phyloP scores from a whole-genome alignment of 1,140 invertebrate genomes.

The Paralvinella palmiformis region DNA sequence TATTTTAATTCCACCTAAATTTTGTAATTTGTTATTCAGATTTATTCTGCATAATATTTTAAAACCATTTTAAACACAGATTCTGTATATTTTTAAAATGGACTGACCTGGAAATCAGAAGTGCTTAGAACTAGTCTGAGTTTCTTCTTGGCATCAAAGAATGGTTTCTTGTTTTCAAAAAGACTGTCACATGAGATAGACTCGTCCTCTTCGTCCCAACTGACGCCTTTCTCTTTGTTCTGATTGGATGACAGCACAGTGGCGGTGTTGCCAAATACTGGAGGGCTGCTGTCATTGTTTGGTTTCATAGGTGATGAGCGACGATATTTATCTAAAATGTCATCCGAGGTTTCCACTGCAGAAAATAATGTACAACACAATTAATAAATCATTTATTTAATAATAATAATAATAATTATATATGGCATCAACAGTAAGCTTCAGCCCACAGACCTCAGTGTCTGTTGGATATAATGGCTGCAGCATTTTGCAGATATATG shows the following conservation, averaged over 20 bases:
- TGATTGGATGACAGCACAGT: not conserved
- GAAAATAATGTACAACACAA: not conserved
- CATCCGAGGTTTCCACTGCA: constrained; percentile 70
- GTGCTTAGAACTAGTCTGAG: constrained; percentile 82
- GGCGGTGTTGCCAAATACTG: not conserved
- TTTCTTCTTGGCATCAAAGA: constrained; percentile 85
- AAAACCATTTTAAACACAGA: constrained; percentile 22
- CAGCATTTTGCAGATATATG: too few species aligned
- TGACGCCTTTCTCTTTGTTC: constrained; percentile 25
- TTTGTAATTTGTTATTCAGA: too few species aligned
- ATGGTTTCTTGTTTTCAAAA: constrained; percentile 60
- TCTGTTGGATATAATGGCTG: too few species aligned
- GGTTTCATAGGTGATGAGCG: too few species aligned
- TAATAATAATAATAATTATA: too few species aligned
- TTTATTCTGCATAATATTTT: too few species aligned
- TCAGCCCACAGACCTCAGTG: too few species aligned
- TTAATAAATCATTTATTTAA: too few species aligned
- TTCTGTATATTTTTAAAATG: constrained; percentile 13
- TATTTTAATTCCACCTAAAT: too few species aligned
- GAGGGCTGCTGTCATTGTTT: constrained; percentile 38
- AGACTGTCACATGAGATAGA: constrained; percentile 58
- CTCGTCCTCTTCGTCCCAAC: constrained; percentile 49
- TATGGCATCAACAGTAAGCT: too few species aligned
- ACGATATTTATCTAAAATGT: constrained; percentile 93
- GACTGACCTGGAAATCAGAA: constrained; percentile 47